Percentiles rank a stretch among this genome's conserved stretches.
Evolutionary conservation across 2,113 vertebrate genomes (phyloP).

Genomic region (Callocephalon fimbriatum): DNA sequence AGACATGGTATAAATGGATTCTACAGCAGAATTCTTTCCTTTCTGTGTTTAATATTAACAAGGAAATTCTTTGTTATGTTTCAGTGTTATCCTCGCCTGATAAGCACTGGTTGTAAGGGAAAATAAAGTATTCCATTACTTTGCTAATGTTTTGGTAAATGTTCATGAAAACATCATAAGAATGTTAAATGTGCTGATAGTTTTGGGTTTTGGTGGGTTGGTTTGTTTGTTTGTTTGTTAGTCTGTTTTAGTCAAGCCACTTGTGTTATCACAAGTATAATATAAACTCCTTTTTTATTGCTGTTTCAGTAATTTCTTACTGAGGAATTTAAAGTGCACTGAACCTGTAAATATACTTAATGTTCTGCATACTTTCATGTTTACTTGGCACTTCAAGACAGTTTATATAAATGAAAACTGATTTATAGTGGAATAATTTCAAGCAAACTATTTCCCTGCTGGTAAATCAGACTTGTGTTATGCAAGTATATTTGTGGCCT

Average conservation of each 20-base stretch:
- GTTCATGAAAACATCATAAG: not conserved
- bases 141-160: constrained; percentile 15
- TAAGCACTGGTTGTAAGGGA: constrained; percentile 8
- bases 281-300: constrained; percentile 41
- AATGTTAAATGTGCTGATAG: not conserved
- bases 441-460: not conserved
- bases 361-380: constrained; percentile 21
- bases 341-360: constrained; percentile 48
- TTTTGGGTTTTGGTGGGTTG: not conserved
- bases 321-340: constrained; percentile 68
- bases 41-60: not conserved
- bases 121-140: not conserved
- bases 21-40: not conserved
- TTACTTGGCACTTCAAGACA: constrained; percentile 54
- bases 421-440: constrained; percentile 31
- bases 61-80: not conserved
- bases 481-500: constrained; percentile 41
- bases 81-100: not conserved
- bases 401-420: constrained; percentile 43
- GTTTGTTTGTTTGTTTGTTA: not conserved
- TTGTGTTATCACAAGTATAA: constrained; percentile 13
- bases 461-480: constrained; percentile 37
- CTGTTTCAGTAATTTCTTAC: constrained; percentile 9
- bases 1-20: not conserved
- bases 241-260: not conserved